Conservation (phyloP, 1,140 invertebrate species). For the Manduca sexta region DNA sequence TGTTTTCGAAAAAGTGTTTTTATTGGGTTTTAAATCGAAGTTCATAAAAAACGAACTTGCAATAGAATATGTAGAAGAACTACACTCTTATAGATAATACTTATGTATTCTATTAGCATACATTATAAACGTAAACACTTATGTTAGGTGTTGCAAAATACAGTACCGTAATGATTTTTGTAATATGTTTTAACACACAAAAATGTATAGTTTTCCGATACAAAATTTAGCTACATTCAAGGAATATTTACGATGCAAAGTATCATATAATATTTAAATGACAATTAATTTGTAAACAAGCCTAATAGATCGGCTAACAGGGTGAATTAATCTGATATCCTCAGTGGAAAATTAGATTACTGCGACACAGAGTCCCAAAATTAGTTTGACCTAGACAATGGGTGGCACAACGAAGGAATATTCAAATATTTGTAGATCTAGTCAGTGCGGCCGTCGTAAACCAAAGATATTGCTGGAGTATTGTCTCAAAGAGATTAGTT, state of each 20-base stretch:
- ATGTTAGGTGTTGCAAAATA: no score
- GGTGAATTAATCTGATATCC: slow-evolving; percentile 53
- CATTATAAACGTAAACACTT: no score
- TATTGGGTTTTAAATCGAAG: no score
- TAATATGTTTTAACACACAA: background rate
- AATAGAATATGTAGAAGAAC: no score
- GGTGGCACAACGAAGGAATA: slow-evolving; percentile 42
- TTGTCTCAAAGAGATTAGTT: slow-evolving; percentile 66
- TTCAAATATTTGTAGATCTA: slow-evolving; percentile 66
- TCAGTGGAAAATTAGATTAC: slow-evolving; percentile 60
- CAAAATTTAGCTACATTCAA: background rate
- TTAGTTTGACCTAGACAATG: slow-evolving; percentile 67
- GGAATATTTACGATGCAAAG: background rate
- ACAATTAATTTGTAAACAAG: slow-evolving; percentile 29
- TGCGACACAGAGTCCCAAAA: slow-evolving; percentile 47
- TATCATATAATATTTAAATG: background rate
- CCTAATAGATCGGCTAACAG: slow-evolving; percentile 44
- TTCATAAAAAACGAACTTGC: no score
- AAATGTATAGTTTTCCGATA: background rate
- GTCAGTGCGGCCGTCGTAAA: slow-evolving; percentile 51
- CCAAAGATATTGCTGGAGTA: slow-evolving; percentile 56
- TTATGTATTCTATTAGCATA: no score
- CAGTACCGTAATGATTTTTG: no score
- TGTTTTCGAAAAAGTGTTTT: no score
- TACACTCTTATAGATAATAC: no score